Evolutionary conservation across 2,888 invertebrate genomes (phyloP).

Genomic region (Tigriopus californicus): DNA sequence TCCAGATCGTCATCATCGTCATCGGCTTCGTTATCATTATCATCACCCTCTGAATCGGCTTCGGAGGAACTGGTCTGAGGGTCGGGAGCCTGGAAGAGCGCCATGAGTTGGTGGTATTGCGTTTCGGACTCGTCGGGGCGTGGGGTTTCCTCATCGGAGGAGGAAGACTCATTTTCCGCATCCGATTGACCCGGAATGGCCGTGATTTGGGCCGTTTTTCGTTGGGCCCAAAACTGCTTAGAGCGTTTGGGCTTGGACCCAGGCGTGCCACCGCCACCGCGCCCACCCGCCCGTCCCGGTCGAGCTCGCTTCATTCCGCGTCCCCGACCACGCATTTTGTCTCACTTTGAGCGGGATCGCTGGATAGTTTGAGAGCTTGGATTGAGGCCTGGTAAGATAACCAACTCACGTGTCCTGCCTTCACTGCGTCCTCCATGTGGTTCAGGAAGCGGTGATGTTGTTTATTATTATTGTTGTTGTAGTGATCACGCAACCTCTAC

Average conservation of each 20-base stretch:
- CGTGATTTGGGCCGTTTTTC: neutral
- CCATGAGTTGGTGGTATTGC: no score
- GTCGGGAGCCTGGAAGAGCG: no score
- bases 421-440: no score
- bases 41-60: neutral
- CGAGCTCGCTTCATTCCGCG: neutral
- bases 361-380: no score
- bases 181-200: neutral
- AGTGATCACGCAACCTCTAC: no score
- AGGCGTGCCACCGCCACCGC: no score
- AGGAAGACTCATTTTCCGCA: neutral
- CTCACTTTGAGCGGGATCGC: no score
- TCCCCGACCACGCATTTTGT: no score
- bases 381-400: no score
- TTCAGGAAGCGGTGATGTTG: no score
- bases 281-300: neutral
- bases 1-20: neutral
- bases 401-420: no score
- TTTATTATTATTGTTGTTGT: no score
- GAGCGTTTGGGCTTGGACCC: neutral
- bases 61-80: neutral
- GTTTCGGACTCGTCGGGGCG: neutral
- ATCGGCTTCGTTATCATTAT: neutral
- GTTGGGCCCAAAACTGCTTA: slow-evolving; percentile 8
- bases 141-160: neutral